Evolutionary conservation across 1,140 invertebrate species (phyloP).

Genomic region (Microplitis mediator): DNA sequence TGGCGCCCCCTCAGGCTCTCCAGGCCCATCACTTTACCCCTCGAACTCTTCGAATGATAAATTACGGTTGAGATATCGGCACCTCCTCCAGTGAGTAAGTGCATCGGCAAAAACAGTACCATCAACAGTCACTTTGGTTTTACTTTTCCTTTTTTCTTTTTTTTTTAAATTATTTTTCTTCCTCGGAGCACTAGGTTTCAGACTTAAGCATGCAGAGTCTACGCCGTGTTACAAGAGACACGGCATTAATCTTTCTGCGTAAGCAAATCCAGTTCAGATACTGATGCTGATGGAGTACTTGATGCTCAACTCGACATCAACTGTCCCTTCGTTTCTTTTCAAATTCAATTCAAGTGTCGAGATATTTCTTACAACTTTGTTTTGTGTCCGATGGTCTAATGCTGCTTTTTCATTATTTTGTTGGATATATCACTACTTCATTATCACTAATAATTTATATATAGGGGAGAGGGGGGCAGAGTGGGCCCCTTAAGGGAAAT

Average conservation of each 20-base stretch:
- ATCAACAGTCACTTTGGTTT: slow-evolving; percentile 6
- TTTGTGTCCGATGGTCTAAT: too few relatives aligned
- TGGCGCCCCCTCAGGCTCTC: background rate
- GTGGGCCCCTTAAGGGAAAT: too few relatives aligned
- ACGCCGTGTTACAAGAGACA: background rate
- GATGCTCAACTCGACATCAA: background rate
- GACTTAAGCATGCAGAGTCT: background rate
- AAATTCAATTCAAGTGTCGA: background rate
- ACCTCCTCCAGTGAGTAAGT: slow-evolving; percentile 52
- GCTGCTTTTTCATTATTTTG: too few relatives aligned
- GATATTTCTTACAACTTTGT: background rate
- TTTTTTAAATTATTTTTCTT: background rate
- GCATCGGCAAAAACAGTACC: slow-evolving; percentile 15
- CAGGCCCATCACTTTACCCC: slow-evolving; percentile 33
- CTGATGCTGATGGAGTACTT: too few relatives aligned
- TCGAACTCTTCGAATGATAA: slow-evolving; percentile 50
- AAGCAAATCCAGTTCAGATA: slow-evolving; percentile 2
- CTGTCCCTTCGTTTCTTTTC: background rate
- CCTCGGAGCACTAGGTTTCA: background rate
- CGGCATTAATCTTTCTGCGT: background rate
- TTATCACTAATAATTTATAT: too few relatives aligned
- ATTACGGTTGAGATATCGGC: slow-evolving; percentile 55
- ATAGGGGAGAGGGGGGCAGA: too few relatives aligned
- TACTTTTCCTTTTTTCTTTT: background rate
- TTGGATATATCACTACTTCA: too few relatives aligned